Conservation (phyloP, 2,797 vertebrate genomes). For the Chiroxiphia lanceolata region DNA sequence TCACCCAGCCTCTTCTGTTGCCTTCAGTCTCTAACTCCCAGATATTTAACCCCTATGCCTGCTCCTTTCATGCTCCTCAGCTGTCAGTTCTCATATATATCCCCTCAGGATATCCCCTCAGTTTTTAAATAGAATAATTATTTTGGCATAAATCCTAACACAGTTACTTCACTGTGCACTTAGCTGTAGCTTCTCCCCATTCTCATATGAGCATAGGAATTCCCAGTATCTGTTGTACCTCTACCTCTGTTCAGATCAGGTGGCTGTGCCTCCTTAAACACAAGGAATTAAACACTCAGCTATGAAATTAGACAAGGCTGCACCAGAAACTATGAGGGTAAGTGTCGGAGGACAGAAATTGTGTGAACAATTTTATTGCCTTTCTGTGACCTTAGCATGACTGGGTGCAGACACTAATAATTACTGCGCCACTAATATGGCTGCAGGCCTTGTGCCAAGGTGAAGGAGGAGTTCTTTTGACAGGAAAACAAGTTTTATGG, state of each 20-base stretch:
- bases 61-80: neutral
- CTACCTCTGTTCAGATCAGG: neutral
- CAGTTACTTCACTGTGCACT: neutral
- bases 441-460: no score
- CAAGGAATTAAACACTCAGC: neutral
- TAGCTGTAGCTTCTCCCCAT: neutral
- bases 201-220: accelerated
- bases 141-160: neutral
- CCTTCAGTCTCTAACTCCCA: neutral
- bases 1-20: neutral
- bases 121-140: neutral
- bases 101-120: neutral
- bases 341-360: no score
- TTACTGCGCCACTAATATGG: no score
- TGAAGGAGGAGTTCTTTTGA: no score
- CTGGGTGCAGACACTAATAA: no score
- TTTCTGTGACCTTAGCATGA: no score
- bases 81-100: neutral
- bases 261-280: neutral
- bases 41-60: neutral
- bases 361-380: no score
- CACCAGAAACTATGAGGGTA: no score
- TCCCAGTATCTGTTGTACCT: neutral
- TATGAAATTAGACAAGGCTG: neutral
- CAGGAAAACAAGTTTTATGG: no score